These are phyloP conservation scores for Lanistes nyassanus DNA, from an alignment of 1,140 invertebrate genomes.

Conservation along the genomic window DNA sequence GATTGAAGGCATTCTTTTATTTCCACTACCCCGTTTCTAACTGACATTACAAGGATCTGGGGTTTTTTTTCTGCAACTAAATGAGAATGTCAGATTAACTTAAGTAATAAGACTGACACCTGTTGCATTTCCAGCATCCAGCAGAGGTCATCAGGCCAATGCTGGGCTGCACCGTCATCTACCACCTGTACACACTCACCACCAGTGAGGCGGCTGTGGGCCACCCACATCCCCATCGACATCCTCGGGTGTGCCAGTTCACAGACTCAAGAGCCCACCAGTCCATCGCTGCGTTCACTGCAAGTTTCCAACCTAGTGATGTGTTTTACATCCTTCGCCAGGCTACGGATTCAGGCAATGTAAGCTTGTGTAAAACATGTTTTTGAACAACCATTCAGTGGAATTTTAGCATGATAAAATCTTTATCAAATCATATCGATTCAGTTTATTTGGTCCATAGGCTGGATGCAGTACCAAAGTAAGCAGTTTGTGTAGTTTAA, in stretches of 20 bases:
- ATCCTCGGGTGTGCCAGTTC: constrained; percentile 18
- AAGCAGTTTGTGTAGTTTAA: no score
- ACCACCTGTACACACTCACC: constrained; percentile 20
- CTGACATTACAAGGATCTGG: background rate
- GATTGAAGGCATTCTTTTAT: background rate
- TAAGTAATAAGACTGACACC: no score
- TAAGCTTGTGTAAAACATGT: background rate
- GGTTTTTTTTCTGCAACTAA: background rate
- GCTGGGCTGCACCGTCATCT: constrained; percentile 22
- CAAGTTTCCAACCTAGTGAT: constrained; percentile 10
- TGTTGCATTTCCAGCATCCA: background rate
- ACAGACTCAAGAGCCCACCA: constrained; percentile 5
- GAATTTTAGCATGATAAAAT: background rate
- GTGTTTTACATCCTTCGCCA: constrained; percentile 19
- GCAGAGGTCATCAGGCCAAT: constrained; percentile 3
- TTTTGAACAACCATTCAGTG: background rate
- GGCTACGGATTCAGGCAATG: constrained; percentile 12
- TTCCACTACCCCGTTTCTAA: no score
- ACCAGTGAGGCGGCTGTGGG: background rate
- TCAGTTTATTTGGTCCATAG: background rate
- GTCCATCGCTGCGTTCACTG: constrained; percentile 14
- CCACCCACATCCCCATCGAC: constrained; percentile 1
- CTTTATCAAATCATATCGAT: background rate
- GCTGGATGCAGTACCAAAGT: no score
- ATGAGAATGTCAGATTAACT: background rate